Percentiles rank a stretch among this genome's conserved stretches.
Evolutionary conservation across 2,888 invertebrate species (phyloP).

Genomic region (Thelaira solivaga): DNA sequence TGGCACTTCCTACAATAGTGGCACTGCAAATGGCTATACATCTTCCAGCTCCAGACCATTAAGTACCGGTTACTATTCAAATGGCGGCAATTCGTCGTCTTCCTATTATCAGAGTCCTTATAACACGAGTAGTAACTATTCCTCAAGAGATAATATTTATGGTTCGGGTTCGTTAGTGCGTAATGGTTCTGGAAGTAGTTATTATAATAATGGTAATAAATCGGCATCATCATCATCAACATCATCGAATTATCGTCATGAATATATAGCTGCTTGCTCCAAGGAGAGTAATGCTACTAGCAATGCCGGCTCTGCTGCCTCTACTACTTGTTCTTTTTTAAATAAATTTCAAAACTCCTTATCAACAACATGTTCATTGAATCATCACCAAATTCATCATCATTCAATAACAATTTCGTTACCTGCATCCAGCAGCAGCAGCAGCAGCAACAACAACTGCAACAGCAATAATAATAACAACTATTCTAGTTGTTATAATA

Average conservation of each 20-base stretch:
- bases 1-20: conserved; percentile 65
- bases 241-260: conserved; percentile 58
- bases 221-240: conserved; percentile 53
- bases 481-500: conserved; percentile 40
- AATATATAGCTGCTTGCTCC: conserved; percentile 55
- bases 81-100: conserved; percentile 60
- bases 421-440: conserved; percentile 41
- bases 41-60: conserved; percentile 70
- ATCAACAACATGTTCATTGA: conserved; percentile 47
- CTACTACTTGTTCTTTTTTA: conserved; percentile 62
- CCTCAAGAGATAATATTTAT: conserved; percentile 75
- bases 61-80: conserved; percentile 75
- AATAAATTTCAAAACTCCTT: conserved; percentile 43
- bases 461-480: conserved; percentile 38
- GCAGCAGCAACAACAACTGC: conserved; percentile 42
- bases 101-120: conserved; percentile 75
- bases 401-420: conserved; percentile 58
- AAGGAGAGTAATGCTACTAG: conserved; percentile 56
- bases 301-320: conserved; percentile 65
- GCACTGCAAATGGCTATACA: conserved; percentile 61
- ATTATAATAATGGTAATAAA: conserved; percentile 70
- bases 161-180: conserved; percentile 64
- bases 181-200: conserved; percentile 65
- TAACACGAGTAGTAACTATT: conserved; percentile 73
- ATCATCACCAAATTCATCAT: conserved; percentile 56